Evolutionary conservation across 2,113 vertebrate genomes (phyloP), one percentile per base, ranked within the genome.

Genomic region (Aptenodytes forsteri): DNA sequence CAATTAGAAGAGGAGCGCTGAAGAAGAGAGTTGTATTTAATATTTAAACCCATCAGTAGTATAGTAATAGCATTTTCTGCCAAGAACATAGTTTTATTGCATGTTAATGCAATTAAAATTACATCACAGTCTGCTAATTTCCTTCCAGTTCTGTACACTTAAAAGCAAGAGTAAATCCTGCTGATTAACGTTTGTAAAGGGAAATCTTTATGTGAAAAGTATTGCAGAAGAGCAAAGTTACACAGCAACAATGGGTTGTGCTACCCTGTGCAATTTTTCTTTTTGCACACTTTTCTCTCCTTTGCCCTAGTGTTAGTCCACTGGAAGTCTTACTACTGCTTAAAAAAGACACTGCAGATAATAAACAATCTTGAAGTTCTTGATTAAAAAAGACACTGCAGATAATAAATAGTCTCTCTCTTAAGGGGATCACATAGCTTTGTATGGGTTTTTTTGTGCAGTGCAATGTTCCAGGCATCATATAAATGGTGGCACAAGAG

Each of bases 31-130:
- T 73, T 58, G 38, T 93, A 89, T 93, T 96, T 95, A 97, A 97
- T 96, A 75, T 97, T 93, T 97, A 96, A 97, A 58, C 50, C n/a
- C 47, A 7, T 94, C 93, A 87, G 84, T 90, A 89, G 26, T 55
- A 64, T 16, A 82, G 87, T 78, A 83, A 83, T 65, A 93, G 75
- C 34, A 82, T 79, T 94, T 94, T 87, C 46, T 95, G 85, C 69
- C 92, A 95, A 64, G 46, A 83, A 72, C 73, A 30, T 52, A 78
- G 88, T 87, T 97, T 92, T 93, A 87, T 78, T 96, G 64, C 85
- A 82, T 97, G 75, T 96, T 97, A 96, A 96, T 96, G 87, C 90
- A 97, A 94, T 96, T 95, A 96, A 96, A 98, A 62, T 95, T 62
- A 89, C 80, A 94, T 96, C 87, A 56, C 59, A 90, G 82, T 95